phyloP scores from a whole-genome alignment of 1,140 invertebrate genomes.

The Brachionus rubens region DNA sequence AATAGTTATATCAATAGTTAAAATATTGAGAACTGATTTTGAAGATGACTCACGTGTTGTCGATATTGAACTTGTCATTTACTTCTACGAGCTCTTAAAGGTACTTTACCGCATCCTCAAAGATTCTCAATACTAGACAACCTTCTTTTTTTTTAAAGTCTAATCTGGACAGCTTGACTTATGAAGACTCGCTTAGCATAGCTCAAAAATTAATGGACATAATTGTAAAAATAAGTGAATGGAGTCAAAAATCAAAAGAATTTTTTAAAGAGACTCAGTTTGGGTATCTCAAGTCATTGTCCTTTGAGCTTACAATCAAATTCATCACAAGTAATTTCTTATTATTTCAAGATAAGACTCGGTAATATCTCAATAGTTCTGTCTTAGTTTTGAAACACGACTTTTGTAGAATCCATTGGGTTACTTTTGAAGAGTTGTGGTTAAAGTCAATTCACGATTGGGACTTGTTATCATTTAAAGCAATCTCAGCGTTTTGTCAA shows the following conservation, averaged over 20 bases:
- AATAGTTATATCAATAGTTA: slow-evolving; percentile 33
- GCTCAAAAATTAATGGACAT: slow-evolving; percentile 42
- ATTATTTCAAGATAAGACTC: background rate
- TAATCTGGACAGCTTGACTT: slow-evolving; percentile 12
- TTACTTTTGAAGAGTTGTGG: background rate
- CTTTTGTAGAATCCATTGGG: slow-evolving; percentile 12
- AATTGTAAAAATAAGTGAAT: slow-evolving; percentile 41
- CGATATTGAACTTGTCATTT: slow-evolving; percentile 43
- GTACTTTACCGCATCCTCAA: too few species aligned
- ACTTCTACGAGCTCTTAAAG: slow-evolving; percentile 40
- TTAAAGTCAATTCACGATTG: background rate
- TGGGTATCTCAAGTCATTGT: background rate
- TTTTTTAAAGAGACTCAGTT: background rate
- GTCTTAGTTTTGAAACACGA: slow-evolving; percentile 10
- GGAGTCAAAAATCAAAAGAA: slow-evolving; percentile 5
- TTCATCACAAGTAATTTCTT: slow-evolving; percentile 11
- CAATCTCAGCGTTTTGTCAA: slow-evolving; percentile 4
- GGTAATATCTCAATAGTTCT: background rate
- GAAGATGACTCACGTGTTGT: slow-evolving; percentile 7
- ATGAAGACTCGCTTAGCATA: slow-evolving; percentile 30
- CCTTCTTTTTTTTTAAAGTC: background rate
- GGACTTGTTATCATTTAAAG: slow-evolving; percentile 18
- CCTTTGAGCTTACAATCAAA: slow-evolving; percentile 2
- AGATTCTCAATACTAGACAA: too few species aligned
- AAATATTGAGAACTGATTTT: slow-evolving; percentile 31